Base-by-base conservation (phyloP, 2,113 vertebrate species). In the Ochotona princeps region DNA sequence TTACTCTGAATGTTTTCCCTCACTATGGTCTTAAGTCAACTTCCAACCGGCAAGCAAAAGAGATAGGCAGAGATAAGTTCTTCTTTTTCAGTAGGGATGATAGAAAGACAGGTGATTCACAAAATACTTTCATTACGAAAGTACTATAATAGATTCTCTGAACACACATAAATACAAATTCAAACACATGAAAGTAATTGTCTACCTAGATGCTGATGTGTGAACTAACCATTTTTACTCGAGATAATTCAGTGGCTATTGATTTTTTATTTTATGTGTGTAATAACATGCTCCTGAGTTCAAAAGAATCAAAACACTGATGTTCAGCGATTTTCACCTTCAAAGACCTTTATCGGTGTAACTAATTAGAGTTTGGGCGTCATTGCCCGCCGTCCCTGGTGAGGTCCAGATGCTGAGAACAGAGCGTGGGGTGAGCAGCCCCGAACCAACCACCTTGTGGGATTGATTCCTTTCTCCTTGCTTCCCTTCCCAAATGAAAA, bases 181-280 rank as follows among this genome's bases (percentile, higher is more conserved):
- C 65, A 73, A 14, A 78, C 83, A 76, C 69, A 61, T 49, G 57
- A 86, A 73, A 73, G 38, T 61, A 94, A 93, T 89, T 65, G 23
- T 63, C 14, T 81, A 28, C 87, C 49, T 93, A 54, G 79, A 92
- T 84, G 83, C 49, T 92, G 63, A 91, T 79, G 12, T 75, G 44
- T 84, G 83, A 91, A 61, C 61, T 61, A 83, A 85, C 79, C 28
- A 35, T 57, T 94, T 92, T 69, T 57, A 65, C 67, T 78, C 32
- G 25, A 23, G 89, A 57, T 74, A 90, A 91, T 85, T 92, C 69
- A 87, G 38, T 57, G 82, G 67, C 65, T 95, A 95, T 93, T 93
- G 86, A 91, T 94, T 89, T 95, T 88, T 93, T 75, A 95, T 95
- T 94, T 96, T 97, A 80, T 91, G 83, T 83, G 73, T 89, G 44